Percentiles rank a stretch among this genome's conserved stretches.
Conservation (phyloP, 1,140 invertebrate genomes). For the Ganaspis sp. region DNA sequence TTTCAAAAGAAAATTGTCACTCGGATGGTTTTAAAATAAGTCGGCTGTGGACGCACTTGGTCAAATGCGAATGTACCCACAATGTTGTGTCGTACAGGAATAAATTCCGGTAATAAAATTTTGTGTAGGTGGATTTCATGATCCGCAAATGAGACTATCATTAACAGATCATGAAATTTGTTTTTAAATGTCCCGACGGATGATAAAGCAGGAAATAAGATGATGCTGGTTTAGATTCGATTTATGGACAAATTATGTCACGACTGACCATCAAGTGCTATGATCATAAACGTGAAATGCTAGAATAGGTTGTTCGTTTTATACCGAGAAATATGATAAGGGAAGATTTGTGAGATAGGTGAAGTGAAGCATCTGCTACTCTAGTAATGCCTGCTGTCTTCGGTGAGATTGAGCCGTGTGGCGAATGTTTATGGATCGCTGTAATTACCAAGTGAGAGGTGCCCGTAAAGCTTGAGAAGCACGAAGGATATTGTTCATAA, state of each 20-base stretch:
- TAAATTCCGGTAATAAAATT: no score
- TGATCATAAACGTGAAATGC: not conserved
- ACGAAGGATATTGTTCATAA: slow-evolving; percentile 57
- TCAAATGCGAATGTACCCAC: no score
- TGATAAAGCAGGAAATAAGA: not conserved
- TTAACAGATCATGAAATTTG: not conserved
- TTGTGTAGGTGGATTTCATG: not conserved
- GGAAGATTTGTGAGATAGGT: not conserved
- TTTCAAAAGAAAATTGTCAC: no score
- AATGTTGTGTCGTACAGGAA: no score
- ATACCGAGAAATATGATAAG: not conserved
- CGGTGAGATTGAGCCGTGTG: slow-evolving; percentile 50
- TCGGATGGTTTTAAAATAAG: no score
- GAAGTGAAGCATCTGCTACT: slow-evolving; percentile 1
- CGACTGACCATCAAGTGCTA: not conserved
- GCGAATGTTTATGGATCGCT: slow-evolving; percentile 55
- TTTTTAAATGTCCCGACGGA: not conserved
- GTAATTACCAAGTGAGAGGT: slow-evolving; percentile 53
- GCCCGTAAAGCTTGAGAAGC: slow-evolving; percentile 42
- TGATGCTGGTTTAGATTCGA: not conserved
- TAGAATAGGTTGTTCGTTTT: not conserved
- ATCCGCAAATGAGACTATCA: not conserved
- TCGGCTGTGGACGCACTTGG: no score
- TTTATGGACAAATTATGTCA: not conserved
- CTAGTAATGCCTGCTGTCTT: slow-evolving; percentile 44